Conservation (phyloP, 2,888 invertebrate species). For the Busseola fusca region DNA sequence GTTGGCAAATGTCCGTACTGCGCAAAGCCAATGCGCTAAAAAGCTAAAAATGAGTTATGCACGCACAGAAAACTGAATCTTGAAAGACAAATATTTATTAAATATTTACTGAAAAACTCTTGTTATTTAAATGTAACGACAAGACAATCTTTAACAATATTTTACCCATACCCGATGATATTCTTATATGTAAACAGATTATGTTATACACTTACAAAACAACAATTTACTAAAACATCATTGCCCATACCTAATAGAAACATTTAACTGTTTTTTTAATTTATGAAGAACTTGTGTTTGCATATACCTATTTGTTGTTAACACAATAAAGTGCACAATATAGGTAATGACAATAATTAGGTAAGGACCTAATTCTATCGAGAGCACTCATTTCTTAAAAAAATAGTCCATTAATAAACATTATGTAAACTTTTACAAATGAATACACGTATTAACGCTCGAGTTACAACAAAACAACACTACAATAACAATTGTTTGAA, state of each 20-base stretch:
- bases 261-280: neutral
- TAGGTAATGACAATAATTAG: neutral
- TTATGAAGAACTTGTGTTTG: neutral
- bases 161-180: no score
- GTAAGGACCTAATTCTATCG: neutral
- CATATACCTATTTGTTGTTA: neutral
- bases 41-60: constrained; percentile 38
- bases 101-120: neutral
- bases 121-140: neutral
- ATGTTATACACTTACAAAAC: no score
- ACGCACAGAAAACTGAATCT: constrained; percentile 18
- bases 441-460: neutral
- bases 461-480: neutral
- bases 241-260: no score
- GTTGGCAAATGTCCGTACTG: constrained; percentile 47
- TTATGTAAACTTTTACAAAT: constrained; percentile 4
- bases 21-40: constrained; percentile 43
- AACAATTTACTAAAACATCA: no score
- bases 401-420: neutral
- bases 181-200: no score
- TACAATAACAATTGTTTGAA: constrained; percentile 8
- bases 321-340: neutral
- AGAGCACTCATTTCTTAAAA: neutral
- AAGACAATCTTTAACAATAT: neutral
- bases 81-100: neutral